These are phyloP conservation scores for Eugnorisma glareosa DNA, from an alignment of 2,888 invertebrate genomes.

Conservation along the genomic window DNA sequence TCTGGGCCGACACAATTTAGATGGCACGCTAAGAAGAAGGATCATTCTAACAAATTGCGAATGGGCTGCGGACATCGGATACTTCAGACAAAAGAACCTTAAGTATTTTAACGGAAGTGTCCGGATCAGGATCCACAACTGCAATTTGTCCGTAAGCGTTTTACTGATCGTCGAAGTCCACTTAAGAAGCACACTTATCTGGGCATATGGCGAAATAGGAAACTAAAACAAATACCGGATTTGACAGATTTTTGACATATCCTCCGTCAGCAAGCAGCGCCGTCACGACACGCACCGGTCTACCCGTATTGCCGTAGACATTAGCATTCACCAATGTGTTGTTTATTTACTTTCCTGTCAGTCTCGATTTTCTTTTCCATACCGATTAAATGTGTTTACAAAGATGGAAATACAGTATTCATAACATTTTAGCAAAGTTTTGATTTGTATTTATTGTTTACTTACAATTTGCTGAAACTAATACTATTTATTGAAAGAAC, in stretches of 20 bases:
- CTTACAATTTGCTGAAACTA: background rate
- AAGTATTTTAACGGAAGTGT: background rate
- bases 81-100: no score
- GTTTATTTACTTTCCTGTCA: constrained; percentile 5
- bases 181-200: background rate
- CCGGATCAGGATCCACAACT: background rate
- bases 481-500: background rate
- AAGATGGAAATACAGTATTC: constrained; percentile 16
- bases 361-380: background rate
- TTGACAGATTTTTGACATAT: background rate
- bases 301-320: background rate
- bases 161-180: background rate
- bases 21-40: background rate
- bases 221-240: background rate
- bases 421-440: constrained; percentile 13
- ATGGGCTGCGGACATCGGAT: background rate
- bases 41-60: background rate
- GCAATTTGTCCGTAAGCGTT: background rate
- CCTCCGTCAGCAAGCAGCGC: background rate
- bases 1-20: background rate
- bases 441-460: constrained; percentile 7
- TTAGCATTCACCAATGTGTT: background rate
- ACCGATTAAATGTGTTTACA: constrained; percentile 13
- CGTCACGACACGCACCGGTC: background rate
- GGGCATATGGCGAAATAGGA: background rate